A percentile compares a stretch with the other conserved stretches of the same genome.
phyloP scores from a whole-genome alignment of 2,888 invertebrate species.

The Stenotaenia linearis region DNA sequence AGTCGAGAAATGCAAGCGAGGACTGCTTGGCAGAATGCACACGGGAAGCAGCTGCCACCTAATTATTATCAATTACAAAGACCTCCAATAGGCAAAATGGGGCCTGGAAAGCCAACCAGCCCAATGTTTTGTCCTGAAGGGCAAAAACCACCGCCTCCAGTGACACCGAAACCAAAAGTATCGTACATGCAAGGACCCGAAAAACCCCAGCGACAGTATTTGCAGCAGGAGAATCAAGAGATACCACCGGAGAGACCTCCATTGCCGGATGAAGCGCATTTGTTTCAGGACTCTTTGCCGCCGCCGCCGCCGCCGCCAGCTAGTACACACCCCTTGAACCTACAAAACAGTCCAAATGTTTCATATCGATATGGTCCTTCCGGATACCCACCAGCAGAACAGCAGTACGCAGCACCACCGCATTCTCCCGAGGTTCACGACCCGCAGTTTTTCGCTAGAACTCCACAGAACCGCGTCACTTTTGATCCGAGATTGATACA shows the following conservation, averaged over 20 bases:
- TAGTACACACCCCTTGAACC: constrained; percentile 60
- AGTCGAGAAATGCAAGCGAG: background rate
- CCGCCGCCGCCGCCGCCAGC: constrained; percentile 65
- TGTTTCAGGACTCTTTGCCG: constrained; percentile 47
- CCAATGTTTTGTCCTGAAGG: constrained; percentile 1
- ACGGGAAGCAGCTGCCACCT: constrained; percentile 36
- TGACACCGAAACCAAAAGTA: constrained; percentile 40
- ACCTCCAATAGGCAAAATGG: background rate
- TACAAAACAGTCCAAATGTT: background rate
- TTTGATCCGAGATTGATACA: constrained; percentile 5
- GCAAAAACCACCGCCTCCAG: constrained; percentile 44
- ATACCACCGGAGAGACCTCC: constrained; percentile 47
- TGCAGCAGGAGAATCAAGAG: constrained; percentile 19
- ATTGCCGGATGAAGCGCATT: constrained; percentile 44
- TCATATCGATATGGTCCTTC: background rate
- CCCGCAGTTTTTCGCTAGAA: constrained; percentile 40
- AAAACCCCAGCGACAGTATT: constrained; percentile 40
- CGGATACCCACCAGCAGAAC: background rate
- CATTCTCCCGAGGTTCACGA: background rate
- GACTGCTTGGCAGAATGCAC: background rate
- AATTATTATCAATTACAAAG: constrained; percentile 41
- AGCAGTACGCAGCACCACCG: background rate
- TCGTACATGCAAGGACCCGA: constrained; percentile 41
- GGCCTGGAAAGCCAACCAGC: background rate
- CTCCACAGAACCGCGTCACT: constrained; percentile 38